phyloP scores from a whole-genome alignment of 2,797 vertebrate genomes.

The Oreonectes daqikongensis region DNA sequence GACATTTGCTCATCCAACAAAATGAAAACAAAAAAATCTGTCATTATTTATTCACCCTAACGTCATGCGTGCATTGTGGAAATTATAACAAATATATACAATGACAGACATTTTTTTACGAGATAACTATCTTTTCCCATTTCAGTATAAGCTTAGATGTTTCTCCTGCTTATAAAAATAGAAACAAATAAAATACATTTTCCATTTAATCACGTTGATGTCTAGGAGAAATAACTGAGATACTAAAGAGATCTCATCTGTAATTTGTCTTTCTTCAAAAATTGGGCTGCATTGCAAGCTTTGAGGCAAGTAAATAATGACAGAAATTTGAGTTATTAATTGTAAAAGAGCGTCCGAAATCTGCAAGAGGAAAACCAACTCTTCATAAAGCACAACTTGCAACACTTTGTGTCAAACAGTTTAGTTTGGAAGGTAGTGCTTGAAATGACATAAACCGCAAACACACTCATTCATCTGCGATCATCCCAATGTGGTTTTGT shows the following conservation, averaged over 20 bases:
- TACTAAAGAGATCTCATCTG: no score
- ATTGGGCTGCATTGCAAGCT: no score
- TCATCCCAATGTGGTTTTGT: not conserved
- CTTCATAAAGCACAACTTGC: no score
- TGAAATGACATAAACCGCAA: constrained; percentile 2
- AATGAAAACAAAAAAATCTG: not conserved
- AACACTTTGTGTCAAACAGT: not conserved
- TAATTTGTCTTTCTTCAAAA: no score
- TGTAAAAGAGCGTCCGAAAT: not conserved
- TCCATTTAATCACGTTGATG: no score
- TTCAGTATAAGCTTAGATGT: no score
- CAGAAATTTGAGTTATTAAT: not conserved
- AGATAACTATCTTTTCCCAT: not conserved
- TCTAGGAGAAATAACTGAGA: no score
- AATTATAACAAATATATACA: not conserved
- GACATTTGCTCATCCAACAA: not conserved
- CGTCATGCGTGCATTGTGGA: not conserved
- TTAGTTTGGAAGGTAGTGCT: not conserved
- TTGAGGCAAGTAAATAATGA: not conserved
- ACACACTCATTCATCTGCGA: constrained; percentile 9
- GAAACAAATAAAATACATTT: no score
- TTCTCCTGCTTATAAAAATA: no score
- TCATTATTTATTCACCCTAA: constrained; percentile 3
- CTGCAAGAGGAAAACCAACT: no score
- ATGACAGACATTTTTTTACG: no score